Percentiles rank a stretch among this genome's conserved stretches.
Conservation (phyloP, 2,113 vertebrate species). For the Scophthalmus maximus region DNA sequence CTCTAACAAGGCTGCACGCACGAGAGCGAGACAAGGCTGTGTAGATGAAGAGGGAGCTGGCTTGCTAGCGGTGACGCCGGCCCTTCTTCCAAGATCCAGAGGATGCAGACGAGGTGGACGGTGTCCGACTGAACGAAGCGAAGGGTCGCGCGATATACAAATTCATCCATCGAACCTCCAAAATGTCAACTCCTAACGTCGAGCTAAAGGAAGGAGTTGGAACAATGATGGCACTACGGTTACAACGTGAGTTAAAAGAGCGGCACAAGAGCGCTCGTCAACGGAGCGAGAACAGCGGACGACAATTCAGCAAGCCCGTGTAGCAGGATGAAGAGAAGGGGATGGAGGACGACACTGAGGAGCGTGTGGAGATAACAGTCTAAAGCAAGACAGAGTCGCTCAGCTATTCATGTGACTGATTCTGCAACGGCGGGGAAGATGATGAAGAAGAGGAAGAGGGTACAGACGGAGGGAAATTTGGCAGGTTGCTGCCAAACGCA, state of each 20-base stretch:
- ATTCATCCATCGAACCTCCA: constrained; percentile 3
- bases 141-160: constrained; percentile 14
- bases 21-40: constrained; percentile 1
- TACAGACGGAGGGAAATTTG: constrained; percentile 16
- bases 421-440: constrained; percentile 28
- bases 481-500: constrained; percentile 28
- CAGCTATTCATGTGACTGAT: constrained; percentile 47
- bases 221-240: background rate
- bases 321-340: constrained; percentile 26
- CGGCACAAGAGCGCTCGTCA: too few species aligned
- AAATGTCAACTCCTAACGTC: constrained; percentile 5
- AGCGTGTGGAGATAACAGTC: constrained; percentile 15
- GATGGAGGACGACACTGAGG: constrained; percentile 1
- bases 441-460: constrained; percentile 29
- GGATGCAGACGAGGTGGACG: constrained; percentile 26
- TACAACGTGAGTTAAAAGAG: background rate
- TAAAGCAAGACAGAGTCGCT: constrained; percentile 16
- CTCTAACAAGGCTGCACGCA: constrained; percentile 4
- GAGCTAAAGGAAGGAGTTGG: background rate
- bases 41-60: constrained; percentile 5
- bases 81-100: constrained; percentile 45
- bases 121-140: constrained; percentile 24
- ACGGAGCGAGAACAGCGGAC: background rate
- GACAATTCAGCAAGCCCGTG: constrained; percentile 34
- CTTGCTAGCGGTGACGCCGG: constrained; percentile 23